Evolutionary conservation across 1,140 invertebrate genomes (phyloP).

Genomic region (Drosophila tropicalis): DNA sequence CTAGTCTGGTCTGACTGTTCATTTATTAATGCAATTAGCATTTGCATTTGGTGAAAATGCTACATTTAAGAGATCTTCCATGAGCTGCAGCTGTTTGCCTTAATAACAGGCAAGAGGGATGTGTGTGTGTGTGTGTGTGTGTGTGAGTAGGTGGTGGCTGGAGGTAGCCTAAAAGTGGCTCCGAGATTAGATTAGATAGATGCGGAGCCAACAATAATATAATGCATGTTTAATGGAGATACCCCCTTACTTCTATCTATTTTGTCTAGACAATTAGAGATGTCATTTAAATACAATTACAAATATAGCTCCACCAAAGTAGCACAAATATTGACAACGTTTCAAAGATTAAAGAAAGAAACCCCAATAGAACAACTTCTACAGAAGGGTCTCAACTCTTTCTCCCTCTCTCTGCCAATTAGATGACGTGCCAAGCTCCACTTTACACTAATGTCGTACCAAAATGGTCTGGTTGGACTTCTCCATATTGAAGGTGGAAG

Average conservation of each 20-base stretch:
- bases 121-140: no score
- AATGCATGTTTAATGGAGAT: conserved; percentile 9
- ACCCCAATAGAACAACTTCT: background rate
- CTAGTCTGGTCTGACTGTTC: conserved; percentile 27
- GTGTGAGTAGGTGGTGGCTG: conserved; percentile 24
- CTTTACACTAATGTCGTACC: conserved; percentile 54
- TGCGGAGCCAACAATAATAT: conserved; percentile 17
- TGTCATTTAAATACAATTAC: conserved; percentile 35
- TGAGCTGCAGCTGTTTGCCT: background rate
- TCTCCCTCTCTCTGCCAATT: background rate
- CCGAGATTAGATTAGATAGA: conserved; percentile 64
- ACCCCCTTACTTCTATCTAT: conserved; percentile 5
- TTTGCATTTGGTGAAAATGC: conserved; percentile 55
- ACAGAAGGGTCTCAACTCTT: background rate
- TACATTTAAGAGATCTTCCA: conserved; percentile 17
- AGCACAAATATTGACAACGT: conserved; percentile 66
- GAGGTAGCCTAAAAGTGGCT: conserved; percentile 62
- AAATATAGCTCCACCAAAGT: conserved; percentile 31
- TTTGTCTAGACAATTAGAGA: conserved; percentile 20
- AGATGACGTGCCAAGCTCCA: conserved; percentile 50
- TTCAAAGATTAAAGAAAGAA: background rate
- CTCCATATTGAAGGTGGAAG: background rate
- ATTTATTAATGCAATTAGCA: conserved; percentile 80
- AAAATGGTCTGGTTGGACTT: conserved; percentile 33
- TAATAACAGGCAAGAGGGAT: no score